phyloP scores from a whole-genome alignment of 2,113 vertebrate genomes.

The Rhineura floridana region DNA sequence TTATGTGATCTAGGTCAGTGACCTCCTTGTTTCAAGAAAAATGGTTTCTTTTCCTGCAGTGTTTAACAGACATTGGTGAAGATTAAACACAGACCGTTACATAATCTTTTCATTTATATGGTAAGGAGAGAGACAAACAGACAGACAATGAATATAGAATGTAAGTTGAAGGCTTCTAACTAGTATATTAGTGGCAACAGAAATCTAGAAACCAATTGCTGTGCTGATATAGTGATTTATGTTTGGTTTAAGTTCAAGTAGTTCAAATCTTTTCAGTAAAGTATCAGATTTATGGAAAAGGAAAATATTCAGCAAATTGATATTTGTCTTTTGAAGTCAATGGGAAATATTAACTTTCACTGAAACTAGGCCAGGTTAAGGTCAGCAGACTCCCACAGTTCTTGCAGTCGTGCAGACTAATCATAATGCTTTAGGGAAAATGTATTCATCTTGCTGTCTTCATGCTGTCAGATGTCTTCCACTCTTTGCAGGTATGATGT shows the following conservation, averaged over 20 bases:
- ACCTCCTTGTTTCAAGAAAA: slow-evolving; percentile 65
- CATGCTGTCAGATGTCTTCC: background rate
- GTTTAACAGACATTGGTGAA: slow-evolving; percentile 59
- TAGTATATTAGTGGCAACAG: slow-evolving; percentile 25
- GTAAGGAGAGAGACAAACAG: slow-evolving; percentile 42
- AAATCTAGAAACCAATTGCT: slow-evolving; percentile 44
- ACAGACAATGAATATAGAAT: slow-evolving; percentile 44
- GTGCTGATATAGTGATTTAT: slow-evolving; percentile 25
- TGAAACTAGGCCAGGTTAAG: slow-evolving; percentile 5
- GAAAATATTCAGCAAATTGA: slow-evolving; percentile 56
- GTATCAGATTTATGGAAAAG: slow-evolving; percentile 46
- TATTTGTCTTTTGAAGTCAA: slow-evolving; percentile 35
- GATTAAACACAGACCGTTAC: slow-evolving; percentile 66
- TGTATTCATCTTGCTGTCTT: background rate
- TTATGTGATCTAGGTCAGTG: slow-evolving; percentile 58
- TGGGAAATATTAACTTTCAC: slow-evolving; percentile 31
- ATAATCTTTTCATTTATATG: slow-evolving; percentile 69
- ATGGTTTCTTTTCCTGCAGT: slow-evolving; percentile 57
- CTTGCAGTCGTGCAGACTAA: slow-evolving; percentile 43
- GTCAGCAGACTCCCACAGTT: background rate
- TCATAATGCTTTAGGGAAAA: slow-evolving; percentile 45
- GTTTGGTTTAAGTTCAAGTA: slow-evolving; percentile 32
- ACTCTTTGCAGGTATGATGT: background rate
- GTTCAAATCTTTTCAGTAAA: slow-evolving; percentile 35
- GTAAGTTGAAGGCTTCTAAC: slow-evolving; percentile 49